Conservation (phyloP, 2,888 invertebrate species). For the Sepiola atlantica region DNA sequence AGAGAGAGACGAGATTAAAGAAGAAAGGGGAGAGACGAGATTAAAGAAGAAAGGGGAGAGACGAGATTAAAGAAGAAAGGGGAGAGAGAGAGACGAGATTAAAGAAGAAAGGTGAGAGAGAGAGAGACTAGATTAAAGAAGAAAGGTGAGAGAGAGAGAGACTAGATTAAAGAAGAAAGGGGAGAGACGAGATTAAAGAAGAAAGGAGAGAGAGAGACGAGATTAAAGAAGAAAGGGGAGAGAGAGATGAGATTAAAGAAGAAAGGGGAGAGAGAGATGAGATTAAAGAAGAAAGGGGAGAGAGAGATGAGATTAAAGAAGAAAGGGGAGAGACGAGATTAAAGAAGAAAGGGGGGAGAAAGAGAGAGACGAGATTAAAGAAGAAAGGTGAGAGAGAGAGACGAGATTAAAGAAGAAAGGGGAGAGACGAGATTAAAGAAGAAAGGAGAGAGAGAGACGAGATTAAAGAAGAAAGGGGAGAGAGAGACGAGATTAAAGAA, state of each 20-base stretch:
- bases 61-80: background rate
- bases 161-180: background rate
- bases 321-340: background rate
- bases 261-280: background rate
- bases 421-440: too few species aligned
- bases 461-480: too few species aligned
- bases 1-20: background rate
- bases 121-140: background rate
- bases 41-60: background rate
- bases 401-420: background rate
- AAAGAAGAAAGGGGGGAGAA: too few species aligned
- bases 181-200: background rate
- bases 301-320: background rate
- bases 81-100: background rate
- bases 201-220: slow-evolving; percentile 34
- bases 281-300: slow-evolving; percentile 45
- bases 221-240: slow-evolving; percentile 45
- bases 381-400: too few species aligned
- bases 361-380: background rate
- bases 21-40: background rate
- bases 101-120: background rate
- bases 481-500: too few species aligned
- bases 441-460: background rate
- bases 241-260: slow-evolving; percentile 39
- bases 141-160: background rate